Base-by-base conservation (phyloP, 2,113 vertebrate genomes). In the Paraplagusia blochii region DNA sequence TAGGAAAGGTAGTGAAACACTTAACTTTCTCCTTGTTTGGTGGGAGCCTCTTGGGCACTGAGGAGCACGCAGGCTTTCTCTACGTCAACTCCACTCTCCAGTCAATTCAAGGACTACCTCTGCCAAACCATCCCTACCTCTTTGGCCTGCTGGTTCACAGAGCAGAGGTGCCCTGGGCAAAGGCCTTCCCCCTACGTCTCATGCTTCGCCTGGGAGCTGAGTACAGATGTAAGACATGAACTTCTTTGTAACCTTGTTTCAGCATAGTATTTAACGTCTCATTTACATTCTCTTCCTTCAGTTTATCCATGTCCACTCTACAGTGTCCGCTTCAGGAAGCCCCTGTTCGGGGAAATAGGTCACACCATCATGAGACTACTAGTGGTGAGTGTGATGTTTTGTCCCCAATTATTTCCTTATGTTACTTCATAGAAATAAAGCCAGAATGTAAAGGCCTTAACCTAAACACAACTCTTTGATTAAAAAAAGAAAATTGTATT, bases 321-420 rank as follows among this genome's bases (percentile, higher is more conserved):
- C 68, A 98, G 95, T 53, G 86, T 93, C 53, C 92, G 96, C 74
- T 85, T 89, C 40, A 88, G 96, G 71, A 93, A 95, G 70, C 85
- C 96, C 11, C 85, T 98, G 59, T 99, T 96, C 12, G 90, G 93
- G 66, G 94, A 95, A 78, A 92, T 92, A 44, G 95, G 95, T 66
- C 92, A 93, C 74, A 99, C 94, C 5, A 92, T 98, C 61, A 96
- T 96, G 93, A 93, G 95, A 55, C 90, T 97, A 8, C 90, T 97
- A 81, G 92, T 95, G 86, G 95, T 98, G 75, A 95, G 94, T 79
- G 5, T 22, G 16, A 39, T 11, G 10, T 38, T 56, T 55, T 45
- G 36, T 17, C 17, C 40, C 34, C 53, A 22, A 1, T 29, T 46
- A 16, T n/a, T 0, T 1, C 48, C 54, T 50, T 55, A 29, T 9